Percentiles rank a stretch among this genome's conserved stretches.
These are phyloP conservation scores for Diloba caeruleocephala DNA, from an alignment of 2,888 invertebrate species.

Conservation along the genomic window DNA sequence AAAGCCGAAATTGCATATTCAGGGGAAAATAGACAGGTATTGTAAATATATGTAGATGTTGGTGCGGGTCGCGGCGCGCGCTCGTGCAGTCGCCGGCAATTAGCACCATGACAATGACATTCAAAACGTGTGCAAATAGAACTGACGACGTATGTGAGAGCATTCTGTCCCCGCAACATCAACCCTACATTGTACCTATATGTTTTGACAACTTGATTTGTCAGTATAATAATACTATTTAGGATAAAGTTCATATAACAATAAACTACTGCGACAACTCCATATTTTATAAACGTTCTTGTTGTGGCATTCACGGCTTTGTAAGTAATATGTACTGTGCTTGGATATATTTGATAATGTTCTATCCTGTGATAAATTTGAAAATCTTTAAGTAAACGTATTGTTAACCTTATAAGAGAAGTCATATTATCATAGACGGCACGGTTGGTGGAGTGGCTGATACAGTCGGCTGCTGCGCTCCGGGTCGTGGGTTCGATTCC, in stretches of 20 bases:
- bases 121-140: conserved; percentile 86
- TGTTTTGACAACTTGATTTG: conserved; percentile 50
- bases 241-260: conserved; percentile 42
- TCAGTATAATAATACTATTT: conserved; percentile 52
- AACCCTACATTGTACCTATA: conserved; percentile 22
- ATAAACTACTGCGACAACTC: conserved; percentile 50
- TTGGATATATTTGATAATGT: conserved; percentile 26
- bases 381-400: conserved; percentile 24
- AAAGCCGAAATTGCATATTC: conserved; percentile 63
- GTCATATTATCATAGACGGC: too few relatives aligned
- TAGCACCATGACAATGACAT: conserved; percentile 86
- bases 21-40: conserved; percentile 58
- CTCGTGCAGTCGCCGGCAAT: conserved; percentile 71
- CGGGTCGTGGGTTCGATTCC: too few relatives aligned
- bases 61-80: conserved; percentile 46
- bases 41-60: conserved; percentile 60
- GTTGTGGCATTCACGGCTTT: conserved; percentile 53
- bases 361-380: conserved; percentile 28
- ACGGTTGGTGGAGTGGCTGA: too few relatives aligned
- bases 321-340: conserved; percentile 44
- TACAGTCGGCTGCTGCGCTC: too few relatives aligned
- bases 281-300: conserved; percentile 53
- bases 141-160: conserved; percentile 56
- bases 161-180: conserved; percentile 49
- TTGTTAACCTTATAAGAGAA: conserved; percentile 5